Conservation (phyloP, 2,113 vertebrate species). For the Oophaga pumilio region DNA sequence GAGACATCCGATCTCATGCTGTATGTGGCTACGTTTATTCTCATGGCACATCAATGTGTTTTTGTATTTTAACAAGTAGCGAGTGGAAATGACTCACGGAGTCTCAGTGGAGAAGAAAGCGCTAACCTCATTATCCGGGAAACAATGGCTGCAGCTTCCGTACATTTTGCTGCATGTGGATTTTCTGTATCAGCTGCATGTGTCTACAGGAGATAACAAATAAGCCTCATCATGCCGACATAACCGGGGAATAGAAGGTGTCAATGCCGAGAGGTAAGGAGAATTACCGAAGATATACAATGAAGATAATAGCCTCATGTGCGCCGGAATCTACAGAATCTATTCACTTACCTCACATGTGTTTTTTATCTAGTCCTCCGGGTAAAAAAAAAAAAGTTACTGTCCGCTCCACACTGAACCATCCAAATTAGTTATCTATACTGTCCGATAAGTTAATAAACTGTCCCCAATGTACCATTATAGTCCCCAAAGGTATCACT, state of each 20-base stretch:
- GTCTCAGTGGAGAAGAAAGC: not conserved
- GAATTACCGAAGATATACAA: not conserved
- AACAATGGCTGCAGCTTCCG: not conserved
- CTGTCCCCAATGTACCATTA: too few relatives aligned
- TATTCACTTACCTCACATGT: too few relatives aligned
- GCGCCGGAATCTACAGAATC: not conserved
- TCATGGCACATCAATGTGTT: not conserved
- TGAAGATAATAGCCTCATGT: not conserved
- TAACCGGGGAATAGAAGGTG: not conserved
- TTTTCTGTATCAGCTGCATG: slow-evolving; percentile 1
- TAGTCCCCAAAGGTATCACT: too few relatives aligned
- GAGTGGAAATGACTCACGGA: not conserved
- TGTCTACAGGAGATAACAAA: slow-evolving; percentile 5
- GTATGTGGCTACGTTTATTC: not conserved
- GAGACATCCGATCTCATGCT: not conserved
- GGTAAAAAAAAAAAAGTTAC: not conserved
- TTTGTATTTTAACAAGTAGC: not conserved
- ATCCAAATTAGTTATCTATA: too few relatives aligned
- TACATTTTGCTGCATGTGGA: slow-evolving; percentile 2
- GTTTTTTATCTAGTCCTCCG: not conserved
- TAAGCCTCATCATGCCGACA: not conserved
- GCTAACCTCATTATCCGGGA: slow-evolving; percentile 1
- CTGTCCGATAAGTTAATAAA: too few relatives aligned
- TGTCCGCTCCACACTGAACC: too few relatives aligned
- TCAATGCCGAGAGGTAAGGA: not conserved